Evolutionary conservation across 2,113 vertebrate species (phyloP).

Genomic region (Trematomus loennbergii): DNA sequence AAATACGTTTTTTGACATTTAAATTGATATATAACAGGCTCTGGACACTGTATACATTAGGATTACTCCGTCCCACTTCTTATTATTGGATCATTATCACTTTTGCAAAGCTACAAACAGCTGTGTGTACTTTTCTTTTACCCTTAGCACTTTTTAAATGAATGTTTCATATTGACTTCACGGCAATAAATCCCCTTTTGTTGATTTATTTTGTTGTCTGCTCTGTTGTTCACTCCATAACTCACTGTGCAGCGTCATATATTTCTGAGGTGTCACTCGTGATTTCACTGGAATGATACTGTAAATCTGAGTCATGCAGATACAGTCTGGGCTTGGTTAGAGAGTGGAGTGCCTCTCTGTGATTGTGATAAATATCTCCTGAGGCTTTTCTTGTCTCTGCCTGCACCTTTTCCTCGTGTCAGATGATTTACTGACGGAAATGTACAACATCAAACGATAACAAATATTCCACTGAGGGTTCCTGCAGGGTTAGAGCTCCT

Average conservation of each 20-base stretch:
- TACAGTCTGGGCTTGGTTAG: slow-evolving; percentile 31
- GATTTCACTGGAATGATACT: not conserved
- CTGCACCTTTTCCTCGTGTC: slow-evolving; percentile 9
- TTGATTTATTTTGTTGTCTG: slow-evolving; percentile 37
- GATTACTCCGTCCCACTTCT: slow-evolving; percentile 10
- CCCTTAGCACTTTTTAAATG: slow-evolving; percentile 56
- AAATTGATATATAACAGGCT: too few relatives aligned
- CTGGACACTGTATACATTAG: too few relatives aligned
- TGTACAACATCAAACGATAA: not conserved
- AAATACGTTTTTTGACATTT: too few relatives aligned
- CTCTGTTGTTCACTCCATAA: not conserved
- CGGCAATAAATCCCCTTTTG: slow-evolving; percentile 71
- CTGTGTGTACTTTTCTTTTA: slow-evolving; percentile 38
- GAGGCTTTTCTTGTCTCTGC: slow-evolving; percentile 42
- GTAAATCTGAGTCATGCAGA: slow-evolving; percentile 55
- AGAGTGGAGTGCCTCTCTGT: slow-evolving; percentile 47
- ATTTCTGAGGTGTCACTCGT: not conserved
- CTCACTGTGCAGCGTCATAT: too few relatives aligned
- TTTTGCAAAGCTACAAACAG: slow-evolving; percentile 10
- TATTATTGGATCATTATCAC: slow-evolving; percentile 23
- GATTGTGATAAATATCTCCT: slow-evolving; percentile 6
- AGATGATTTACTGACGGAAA: not conserved
- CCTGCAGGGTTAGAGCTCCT: not conserved
- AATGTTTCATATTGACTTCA: slow-evolving; percentile 60
- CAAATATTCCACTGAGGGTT: not conserved